Conservation (phyloP, 2,797 vertebrate genomes). For the Pangasius sanitwongsei region DNA sequence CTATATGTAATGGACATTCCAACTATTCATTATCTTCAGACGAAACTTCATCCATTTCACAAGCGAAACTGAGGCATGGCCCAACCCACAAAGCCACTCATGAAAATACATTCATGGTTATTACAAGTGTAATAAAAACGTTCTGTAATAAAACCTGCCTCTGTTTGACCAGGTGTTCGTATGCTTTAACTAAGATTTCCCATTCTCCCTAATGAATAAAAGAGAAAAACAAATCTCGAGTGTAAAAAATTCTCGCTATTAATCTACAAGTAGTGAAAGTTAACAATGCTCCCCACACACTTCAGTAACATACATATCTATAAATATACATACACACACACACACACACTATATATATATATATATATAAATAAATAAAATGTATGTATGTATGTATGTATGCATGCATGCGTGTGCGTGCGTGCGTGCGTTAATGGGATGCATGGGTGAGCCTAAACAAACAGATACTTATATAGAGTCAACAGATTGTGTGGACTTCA, state of each 20-base stretch:
- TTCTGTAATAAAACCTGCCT: background rate
- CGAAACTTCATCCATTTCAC: background rate
- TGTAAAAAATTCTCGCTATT: background rate
- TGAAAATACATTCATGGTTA: background rate
- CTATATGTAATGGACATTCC: no score
- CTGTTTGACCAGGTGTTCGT: background rate
- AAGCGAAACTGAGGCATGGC: background rate
- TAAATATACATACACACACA: no score
- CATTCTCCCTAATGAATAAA: background rate
- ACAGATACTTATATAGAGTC: background rate
- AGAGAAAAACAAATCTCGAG: background rate
- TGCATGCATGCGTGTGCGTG: no score
- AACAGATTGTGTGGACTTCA: constrained; percentile 29
- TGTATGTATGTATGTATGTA: no score
- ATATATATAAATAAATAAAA: no score
- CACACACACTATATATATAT: no score
- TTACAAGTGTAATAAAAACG: background rate
- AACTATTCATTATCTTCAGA: background rate
- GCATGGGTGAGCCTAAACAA: constrained; percentile 17
- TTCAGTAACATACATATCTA: no score
- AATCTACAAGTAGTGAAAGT: background rate
- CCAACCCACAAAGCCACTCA: background rate
- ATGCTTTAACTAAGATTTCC: background rate
- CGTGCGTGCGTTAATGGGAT: no score
- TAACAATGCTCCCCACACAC: background rate